Conservation (phyloP, 2,113 vertebrate genomes). For the Mus musculus region GRCm39 chr4:70177501-70178000, state of each 20-base stretch:
- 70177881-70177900: background rate
- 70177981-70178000: background rate
- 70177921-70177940: too few relatives aligned
- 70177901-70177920: background rate
- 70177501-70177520: background rate
- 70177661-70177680: background rate
- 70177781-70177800: background rate
- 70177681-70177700: background rate
- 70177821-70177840: background rate
- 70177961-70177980: background rate
- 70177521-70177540: background rate
- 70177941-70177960: background rate
- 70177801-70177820: background rate
- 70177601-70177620: background rate
- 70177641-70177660: background rate
- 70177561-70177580: background rate
- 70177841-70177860: background rate
- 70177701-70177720: background rate
- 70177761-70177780: background rate
- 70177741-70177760: background rate
- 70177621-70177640: background rate
- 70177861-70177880: background rate
- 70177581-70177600: background rate
- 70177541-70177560: accelerated
- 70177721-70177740: background rate